Evolutionary conservation across 2,113 vertebrate species (phyloP), one percentile per base, ranked within the genome.

Genomic region (Physeter macrocephalus): DNA sequence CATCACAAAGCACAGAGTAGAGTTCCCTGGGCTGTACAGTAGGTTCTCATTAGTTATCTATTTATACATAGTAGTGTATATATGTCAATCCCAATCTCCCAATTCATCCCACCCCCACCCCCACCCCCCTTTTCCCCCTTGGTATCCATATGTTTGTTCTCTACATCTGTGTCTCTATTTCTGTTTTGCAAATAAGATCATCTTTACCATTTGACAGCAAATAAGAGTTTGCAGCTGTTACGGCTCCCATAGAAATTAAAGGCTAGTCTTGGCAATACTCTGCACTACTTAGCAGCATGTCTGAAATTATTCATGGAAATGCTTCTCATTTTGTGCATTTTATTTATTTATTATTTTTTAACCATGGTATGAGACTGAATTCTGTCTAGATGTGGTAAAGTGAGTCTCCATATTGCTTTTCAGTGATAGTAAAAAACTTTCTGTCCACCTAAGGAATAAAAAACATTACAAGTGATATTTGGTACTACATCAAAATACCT

Each of bases 251-350:
- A 0, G 96, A 97, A 96, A 97, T 92, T 91, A 94, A 97, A 97
- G 92, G 80, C 86, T 72, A 61, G 52, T 43, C 93, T 96, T 89
- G 83, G 97, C 89, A 90, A 12, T 85, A 20, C 39, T 90, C 61
- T n/a, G 54, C 57, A 66, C 49, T 77, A 81, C 84, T 96, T 84
- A 96, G 64, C 95, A 97, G 92, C 82, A 69, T 90, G 92, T 95
- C 92, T 93, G 96, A 97, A 95, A 95, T 93, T 94, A 96, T 90
- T 97, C 92, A 49, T 31, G 46, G 74, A 95, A 97, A 96, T 84
- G 36, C 88, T 93, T 92, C 75, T 62, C 36, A n/a, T 93, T 88
- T 67, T 96, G n/a, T 43, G 27, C 25, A 85, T 86, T 97, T 96
- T 93, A 95, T 92, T 96, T 87, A 39, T 86, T 96, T 95, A 90